Evolutionary conservation across 2,797 vertebrate species (phyloP), one percentile per base, ranked within the genome.

Genomic region (Taenioides sp.): DNA sequence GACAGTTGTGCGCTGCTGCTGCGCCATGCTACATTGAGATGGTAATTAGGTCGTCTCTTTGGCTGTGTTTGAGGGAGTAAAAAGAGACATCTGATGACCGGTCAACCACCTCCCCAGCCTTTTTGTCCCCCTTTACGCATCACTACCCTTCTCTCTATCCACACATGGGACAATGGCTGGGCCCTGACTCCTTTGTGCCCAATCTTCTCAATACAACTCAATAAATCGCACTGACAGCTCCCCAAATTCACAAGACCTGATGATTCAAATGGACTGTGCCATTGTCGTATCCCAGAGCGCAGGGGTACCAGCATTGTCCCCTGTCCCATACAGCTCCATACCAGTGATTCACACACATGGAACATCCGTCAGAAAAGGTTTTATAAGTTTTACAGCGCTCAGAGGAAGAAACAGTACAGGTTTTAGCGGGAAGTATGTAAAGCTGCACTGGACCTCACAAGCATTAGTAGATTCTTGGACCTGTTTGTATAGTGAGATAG

Each of bases 11-110:
- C 7, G 47, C 34, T 37, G 34, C 27, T 16, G n/a, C 31, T 54
- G 49, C 17, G 18, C 49, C 16, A 17, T 9, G 18, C 47, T 31
- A 75, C 75, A 88, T 91, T 91, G 80, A 90, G 65, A 92, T 91
- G 91, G 49, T 87, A 92, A 93, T 91, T 74, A 87, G 85, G 86
- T 87, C 83, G 73, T 78, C 88, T 84, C 71, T 69, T 84, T 76
- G 28, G 28, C 77, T 79, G 82, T 67, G 62, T 87, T 83, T 47
- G 74, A 66, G 74, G 74, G 78, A 79, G 86, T 91, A 91, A 92
- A 68, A 88, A 91, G 84, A 92, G 91, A 92, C 89, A 86, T 90
- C 89, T 86, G 87, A 92, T 89, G 89, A 92, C 80, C 79, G 83
- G 86, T 88, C 84, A 87, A 84, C 83, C 86, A 80, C 86, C 89